phyloP scores from a whole-genome alignment of 1,140 invertebrate species.

The Nymphalis io region DNA sequence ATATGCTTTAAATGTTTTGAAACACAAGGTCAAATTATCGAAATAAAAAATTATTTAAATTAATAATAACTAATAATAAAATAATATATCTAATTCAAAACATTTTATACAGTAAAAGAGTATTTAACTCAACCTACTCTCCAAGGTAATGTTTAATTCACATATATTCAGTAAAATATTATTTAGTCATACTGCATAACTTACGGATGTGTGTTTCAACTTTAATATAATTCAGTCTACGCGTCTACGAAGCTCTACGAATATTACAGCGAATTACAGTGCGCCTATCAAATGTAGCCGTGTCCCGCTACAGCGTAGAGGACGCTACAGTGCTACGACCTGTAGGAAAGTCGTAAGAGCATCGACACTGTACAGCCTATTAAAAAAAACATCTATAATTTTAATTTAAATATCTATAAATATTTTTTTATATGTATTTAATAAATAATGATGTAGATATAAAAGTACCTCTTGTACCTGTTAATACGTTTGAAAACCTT shows the following conservation, averaged over 20 bases:
- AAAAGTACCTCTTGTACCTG: too few relatives aligned
- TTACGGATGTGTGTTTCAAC: background rate
- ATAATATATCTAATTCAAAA: too few relatives aligned
- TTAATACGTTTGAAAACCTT: too few relatives aligned
- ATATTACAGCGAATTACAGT: constrained; percentile 4
- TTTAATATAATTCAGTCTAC: background rate
- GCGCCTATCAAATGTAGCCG: background rate
- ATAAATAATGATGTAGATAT: background rate
- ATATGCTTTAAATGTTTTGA: background rate
- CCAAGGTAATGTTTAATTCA: background rate
- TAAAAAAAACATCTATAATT: background rate
- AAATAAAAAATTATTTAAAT: too few relatives aligned
- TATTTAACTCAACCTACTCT: background rate
- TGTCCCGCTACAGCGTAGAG: constrained; percentile 34
- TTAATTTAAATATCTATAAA: background rate
- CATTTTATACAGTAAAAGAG: too few relatives aligned
- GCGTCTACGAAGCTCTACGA: constrained; percentile 2
- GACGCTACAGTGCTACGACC: constrained; percentile 36
- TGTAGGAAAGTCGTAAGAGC: constrained; percentile 29
- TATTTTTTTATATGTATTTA: background rate
- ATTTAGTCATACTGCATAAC: constrained; percentile 1
- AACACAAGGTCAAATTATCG: background rate
- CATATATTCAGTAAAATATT: background rate
- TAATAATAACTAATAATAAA: too few relatives aligned
- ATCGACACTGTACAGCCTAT: constrained; percentile 16